phyloP scores from a whole-genome alignment of 2,888 invertebrate species.

The Amblyjoppa fuscipennis region DNA sequence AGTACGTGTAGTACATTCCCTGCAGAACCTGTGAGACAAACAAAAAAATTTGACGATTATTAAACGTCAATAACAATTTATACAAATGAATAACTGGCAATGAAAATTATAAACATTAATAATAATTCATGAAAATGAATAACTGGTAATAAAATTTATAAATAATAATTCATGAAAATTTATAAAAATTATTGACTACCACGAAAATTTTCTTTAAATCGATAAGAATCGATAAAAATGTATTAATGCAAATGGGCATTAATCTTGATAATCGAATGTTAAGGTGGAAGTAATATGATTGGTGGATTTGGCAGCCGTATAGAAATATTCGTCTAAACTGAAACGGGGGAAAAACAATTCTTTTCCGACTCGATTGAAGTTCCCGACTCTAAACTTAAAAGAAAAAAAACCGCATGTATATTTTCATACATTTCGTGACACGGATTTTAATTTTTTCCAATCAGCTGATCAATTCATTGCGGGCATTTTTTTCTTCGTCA shows the following conservation, averaged over 20 bases:
- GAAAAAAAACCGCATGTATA: background rate
- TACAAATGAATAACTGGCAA: background rate
- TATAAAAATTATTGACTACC: no score
- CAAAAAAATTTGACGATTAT: constrained; percentile 20
- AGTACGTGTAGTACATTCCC: constrained; percentile 98
- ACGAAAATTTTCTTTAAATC: no score
- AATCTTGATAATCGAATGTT: no score
- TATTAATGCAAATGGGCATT: no score
- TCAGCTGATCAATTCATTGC: background rate
- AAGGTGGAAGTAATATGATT: no score
- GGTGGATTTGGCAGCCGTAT: no score
- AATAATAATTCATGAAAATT: no score
- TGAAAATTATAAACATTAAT: background rate
- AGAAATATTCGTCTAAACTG: no score
- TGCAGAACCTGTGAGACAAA: constrained; percentile 82
- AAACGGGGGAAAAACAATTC: no score
- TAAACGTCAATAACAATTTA: background rate
- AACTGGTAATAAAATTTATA: no score
- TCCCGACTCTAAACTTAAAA: background rate
- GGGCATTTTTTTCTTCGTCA: background rate
- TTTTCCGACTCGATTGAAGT: no score
- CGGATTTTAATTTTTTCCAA: background rate
- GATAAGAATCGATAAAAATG: no score
- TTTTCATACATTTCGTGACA: background rate
- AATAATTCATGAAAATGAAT: background rate